Conservation (phyloP, 2,113 vertebrate genomes). For the Cichladusa arquata region DNA sequence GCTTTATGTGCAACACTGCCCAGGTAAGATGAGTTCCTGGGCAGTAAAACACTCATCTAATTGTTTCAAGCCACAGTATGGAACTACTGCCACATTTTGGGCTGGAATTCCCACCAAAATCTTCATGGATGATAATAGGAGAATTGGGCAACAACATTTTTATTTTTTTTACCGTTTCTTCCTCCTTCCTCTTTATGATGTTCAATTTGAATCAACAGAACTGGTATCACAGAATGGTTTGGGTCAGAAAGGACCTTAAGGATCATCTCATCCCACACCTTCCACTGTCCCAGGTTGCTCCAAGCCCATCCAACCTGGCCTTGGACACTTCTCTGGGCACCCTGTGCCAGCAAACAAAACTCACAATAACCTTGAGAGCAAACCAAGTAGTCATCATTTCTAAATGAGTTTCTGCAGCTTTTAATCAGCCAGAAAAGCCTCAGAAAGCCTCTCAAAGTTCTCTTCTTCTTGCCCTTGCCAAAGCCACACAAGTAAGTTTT, state of each 20-base stretch:
- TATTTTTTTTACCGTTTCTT: not conserved
- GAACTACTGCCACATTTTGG: not conserved
- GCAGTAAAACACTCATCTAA: not conserved
- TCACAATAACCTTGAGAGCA: accelerated
- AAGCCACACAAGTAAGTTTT: not conserved
- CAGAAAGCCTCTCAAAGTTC: accelerated
- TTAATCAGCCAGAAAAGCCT: not conserved
- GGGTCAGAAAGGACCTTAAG: not conserved
- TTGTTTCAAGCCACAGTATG: not conserved
- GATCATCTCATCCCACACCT: not conserved
- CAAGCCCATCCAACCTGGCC: not conserved
- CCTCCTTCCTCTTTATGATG: not conserved
- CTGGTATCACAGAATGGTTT: not conserved
- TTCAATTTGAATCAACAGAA: not conserved
- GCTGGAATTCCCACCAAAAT: not conserved
- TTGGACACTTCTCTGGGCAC: not conserved
- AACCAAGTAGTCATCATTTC: not conserved
- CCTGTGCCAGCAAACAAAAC: not conserved
- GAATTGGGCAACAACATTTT: not conserved
- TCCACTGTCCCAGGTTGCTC: not conserved
- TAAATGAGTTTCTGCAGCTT: not conserved
- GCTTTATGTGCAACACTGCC: not conserved
- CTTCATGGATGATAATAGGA: not conserved
- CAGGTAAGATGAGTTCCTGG: not conserved
- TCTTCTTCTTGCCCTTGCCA: not conserved